A percentile compares a stretch with the other conserved stretches of the same genome.
phyloP scores from a whole-genome alignment of 1,140 invertebrate genomes.

The Temnothorax nylanderi region DNA sequence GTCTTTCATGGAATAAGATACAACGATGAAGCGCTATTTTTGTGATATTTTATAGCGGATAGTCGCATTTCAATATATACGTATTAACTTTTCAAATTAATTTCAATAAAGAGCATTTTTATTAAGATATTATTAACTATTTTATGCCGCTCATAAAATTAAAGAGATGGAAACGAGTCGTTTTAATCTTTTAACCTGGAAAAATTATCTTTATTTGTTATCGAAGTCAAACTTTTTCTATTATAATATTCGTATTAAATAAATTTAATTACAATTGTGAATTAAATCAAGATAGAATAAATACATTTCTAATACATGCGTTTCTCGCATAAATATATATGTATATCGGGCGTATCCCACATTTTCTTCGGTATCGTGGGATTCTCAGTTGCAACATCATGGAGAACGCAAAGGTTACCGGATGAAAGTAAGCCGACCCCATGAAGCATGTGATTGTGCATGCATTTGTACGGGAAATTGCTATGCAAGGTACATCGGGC shows the following conservation, averaged over 20 bases:
- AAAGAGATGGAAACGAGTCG: background rate
- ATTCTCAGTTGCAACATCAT: slow-evolving; percentile 68
- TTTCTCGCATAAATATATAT: background rate
- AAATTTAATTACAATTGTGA: background rate
- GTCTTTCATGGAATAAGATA: background rate
- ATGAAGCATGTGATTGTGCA: slow-evolving; percentile 59
- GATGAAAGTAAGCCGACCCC: slow-evolving; percentile 79
- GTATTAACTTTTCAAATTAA: background rate
- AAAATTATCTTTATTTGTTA: background rate
- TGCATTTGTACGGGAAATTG: slow-evolving; percentile 61
- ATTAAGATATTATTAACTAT: background rate
- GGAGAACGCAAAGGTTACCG: slow-evolving; percentile 77
- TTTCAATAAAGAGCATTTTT: background rate
- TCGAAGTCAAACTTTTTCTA: background rate
- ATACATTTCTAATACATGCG: background rate
- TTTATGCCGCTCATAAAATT: background rate
- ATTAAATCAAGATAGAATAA: background rate
- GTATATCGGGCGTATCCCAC: slow-evolving; percentile 43
- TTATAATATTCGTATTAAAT: background rate
- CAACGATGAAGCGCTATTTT: background rate
- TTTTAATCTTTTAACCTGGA: background rate
- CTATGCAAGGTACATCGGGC: slow-evolving; percentile 46
- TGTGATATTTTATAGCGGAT: background rate
- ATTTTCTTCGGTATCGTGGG: slow-evolving; percentile 57
- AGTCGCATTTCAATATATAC: background rate